Evolutionary conservation across 2,113 vertebrate species (phyloP).

Genomic region (Egretta garzetta): DNA sequence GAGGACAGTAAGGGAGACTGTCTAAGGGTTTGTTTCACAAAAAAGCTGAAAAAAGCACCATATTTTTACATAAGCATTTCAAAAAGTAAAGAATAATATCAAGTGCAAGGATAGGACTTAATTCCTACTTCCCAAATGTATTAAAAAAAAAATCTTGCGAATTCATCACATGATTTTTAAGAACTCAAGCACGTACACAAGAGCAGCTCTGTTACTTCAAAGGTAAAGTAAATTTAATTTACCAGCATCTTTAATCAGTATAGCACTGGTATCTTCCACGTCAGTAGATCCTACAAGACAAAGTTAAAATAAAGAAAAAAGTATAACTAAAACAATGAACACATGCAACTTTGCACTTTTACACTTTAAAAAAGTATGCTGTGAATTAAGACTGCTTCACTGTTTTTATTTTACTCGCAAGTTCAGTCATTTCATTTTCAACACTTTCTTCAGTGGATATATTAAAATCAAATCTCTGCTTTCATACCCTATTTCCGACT

Average conservation of each 20-base stretch:
- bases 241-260: slow-evolving; percentile 98
- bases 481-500: neutral
- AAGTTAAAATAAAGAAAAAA: neutral
- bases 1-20: neutral
- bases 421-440: neutral
- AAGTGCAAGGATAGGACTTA: neutral
- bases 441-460: neutral
- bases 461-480: neutral
- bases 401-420: neutral
- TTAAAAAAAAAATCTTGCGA: neutral
- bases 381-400: neutral
- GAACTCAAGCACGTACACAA: neutral
- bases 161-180: neutral
- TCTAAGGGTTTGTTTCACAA: neutral
- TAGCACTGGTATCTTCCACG: slow-evolving; percentile 85
- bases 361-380: neutral
- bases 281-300: slow-evolving; percentile 82
- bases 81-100: neutral
- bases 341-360: neutral
- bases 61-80: neutral
- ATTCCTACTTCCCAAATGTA: neutral
- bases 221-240: slow-evolving; percentile 43
- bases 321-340: neutral
- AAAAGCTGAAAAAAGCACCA: neutral
- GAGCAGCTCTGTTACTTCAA: neutral